A percentile compares a stretch with the other conserved stretches of the same genome.
phyloP scores from a whole-genome alignment of 2,113 vertebrate genomes.

The Eira barbara region DNA sequence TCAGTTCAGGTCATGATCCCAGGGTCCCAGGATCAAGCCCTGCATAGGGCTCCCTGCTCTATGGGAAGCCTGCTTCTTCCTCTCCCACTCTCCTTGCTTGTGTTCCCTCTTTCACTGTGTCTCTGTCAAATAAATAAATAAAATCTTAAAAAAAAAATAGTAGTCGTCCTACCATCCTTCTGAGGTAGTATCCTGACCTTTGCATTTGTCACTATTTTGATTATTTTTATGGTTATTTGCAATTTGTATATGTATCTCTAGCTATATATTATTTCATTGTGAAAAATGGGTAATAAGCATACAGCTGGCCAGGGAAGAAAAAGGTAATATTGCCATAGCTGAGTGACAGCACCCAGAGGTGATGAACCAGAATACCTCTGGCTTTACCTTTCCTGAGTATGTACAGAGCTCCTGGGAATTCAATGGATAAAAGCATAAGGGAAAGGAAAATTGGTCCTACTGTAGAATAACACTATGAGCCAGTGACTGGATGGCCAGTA shows the following conservation, averaged over 20 bases:
- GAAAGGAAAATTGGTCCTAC: not conserved
- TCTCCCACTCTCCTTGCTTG: too few relatives aligned
- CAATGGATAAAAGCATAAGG: not conserved
- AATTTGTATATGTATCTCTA: not conserved
- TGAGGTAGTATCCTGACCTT: not conserved
- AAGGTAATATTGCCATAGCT: not conserved
- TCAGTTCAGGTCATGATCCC: too few relatives aligned
- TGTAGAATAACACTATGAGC: not conserved
- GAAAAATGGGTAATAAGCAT: not conserved
- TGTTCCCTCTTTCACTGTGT: too few relatives aligned
- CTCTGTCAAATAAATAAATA: too few relatives aligned
- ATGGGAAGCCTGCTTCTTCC: too few relatives aligned
- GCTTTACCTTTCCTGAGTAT: not conserved
- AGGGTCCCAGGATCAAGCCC: too few relatives aligned
- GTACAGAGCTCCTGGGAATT: not conserved
- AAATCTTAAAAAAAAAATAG: not conserved
- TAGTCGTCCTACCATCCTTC: not conserved
- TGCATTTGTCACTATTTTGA: not conserved
- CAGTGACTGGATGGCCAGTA: not conserved
- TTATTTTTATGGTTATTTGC: not conserved
- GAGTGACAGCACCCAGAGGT: not conserved
- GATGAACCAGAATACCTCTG: not conserved
- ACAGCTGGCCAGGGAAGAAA: not conserved
- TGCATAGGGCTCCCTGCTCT: too few relatives aligned
- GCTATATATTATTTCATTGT: not conserved